Conservation (phyloP, 2,797 vertebrate genomes). For the Xenentodon cancila region DNA sequence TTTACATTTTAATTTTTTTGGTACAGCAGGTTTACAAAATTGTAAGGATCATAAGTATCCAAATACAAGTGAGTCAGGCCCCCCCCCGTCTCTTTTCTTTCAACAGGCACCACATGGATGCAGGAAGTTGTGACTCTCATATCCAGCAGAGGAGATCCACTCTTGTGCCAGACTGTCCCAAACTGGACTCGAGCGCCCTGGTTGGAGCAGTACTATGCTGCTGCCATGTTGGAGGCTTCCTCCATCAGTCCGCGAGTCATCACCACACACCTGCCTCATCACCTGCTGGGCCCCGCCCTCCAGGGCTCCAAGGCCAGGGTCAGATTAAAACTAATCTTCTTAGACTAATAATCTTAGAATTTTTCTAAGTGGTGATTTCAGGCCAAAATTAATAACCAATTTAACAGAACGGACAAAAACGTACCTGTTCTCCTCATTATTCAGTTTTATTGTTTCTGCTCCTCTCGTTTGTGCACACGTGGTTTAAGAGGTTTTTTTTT, state of each 20-base stretch:
- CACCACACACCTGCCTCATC: constrained; percentile 86
- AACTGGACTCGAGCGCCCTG: constrained; percentile 89
- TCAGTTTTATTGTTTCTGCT: no score
- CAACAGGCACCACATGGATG: constrained; percentile 91
- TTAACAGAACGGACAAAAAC: no score
- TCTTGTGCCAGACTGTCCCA: constrained; percentile 74
- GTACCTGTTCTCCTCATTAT: no score
- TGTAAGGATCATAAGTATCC: no score
- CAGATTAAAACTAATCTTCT: neutral
- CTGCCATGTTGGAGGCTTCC: constrained; percentile 47
- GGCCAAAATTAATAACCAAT: no score
- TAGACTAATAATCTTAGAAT: no score
- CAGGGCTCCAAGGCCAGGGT: constrained; percentile 84
- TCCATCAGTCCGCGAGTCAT: constrained; percentile 71
- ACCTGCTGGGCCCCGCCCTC: constrained; percentile 76
- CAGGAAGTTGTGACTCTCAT: constrained; percentile 88
- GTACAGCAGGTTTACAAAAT: no score
- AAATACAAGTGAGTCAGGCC: no score
- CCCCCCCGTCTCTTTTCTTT: neutral
- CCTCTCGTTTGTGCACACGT: no score
- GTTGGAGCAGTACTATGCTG: constrained; percentile 86
- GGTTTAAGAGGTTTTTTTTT: no score
- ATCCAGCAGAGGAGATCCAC: constrained; percentile 75
- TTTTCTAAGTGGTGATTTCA: no score
- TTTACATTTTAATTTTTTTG: no score